Conservation (phyloP, 1,140 invertebrate species). For the Neuroterus valhalla region DNA sequence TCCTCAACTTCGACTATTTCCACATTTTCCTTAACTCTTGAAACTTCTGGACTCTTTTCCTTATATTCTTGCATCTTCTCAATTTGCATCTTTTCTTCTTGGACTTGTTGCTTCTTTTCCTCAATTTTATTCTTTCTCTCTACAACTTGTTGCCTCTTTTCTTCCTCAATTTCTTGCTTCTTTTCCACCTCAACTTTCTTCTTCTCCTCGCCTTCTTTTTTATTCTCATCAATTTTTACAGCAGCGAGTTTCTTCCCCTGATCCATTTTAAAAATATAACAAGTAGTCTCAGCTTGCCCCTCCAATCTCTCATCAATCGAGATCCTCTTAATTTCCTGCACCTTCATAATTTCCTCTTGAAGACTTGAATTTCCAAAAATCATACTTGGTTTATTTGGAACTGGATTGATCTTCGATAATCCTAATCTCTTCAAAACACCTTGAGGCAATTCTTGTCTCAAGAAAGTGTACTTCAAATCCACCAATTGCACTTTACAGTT, state of each 20-base stretch:
- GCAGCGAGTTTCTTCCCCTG: neutral
- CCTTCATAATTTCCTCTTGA: neutral
- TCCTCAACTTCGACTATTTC: slow-evolving; percentile 38
- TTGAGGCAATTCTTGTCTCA: slow-evolving; percentile 46
- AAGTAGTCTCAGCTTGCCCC: neutral
- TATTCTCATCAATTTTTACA: neutral
- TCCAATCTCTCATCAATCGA: neutral
- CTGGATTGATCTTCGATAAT: slow-evolving; percentile 48
- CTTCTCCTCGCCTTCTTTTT: slow-evolving; percentile 5
- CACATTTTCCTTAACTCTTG: neutral
- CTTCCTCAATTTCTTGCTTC: neutral
- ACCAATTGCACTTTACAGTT: slow-evolving; percentile 62
- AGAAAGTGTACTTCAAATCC: slow-evolving; percentile 62
- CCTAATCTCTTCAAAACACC: slow-evolving; percentile 51
- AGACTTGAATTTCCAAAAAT: no score
- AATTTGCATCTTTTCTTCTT: slow-evolving; percentile 10
- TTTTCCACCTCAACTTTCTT: slow-evolving; percentile 13
- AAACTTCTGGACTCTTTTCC: neutral
- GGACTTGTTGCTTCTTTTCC: slow-evolving; percentile 17
- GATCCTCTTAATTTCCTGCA: neutral
- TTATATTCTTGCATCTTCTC: slow-evolving; percentile 7
- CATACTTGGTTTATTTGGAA: slow-evolving; percentile 25
- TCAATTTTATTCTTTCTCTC: slow-evolving; percentile 17
- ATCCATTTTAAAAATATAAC: slow-evolving; percentile 7
- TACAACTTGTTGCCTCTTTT: neutral